Evolutionary conservation across 2,888 invertebrate genomes (phyloP).

Genomic region (Hedychridium roseum): DNA sequence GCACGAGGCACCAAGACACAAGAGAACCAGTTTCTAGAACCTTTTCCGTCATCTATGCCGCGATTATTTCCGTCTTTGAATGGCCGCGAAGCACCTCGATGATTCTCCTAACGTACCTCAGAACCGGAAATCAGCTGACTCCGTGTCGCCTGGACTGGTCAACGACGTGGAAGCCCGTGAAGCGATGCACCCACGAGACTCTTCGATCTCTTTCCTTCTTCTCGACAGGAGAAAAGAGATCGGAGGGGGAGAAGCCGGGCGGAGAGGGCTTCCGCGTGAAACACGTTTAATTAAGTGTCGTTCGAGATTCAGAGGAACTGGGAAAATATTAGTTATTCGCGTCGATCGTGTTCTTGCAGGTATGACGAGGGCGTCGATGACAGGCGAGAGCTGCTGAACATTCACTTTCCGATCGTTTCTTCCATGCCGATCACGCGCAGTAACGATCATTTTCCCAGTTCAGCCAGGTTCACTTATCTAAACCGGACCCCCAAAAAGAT

Average conservation of each 20-base stretch:
- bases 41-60: too few species aligned
- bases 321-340: slow-evolving; percentile 59
- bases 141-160: slow-evolving; percentile 63
- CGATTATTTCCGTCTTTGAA: not conserved
- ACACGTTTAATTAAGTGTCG: slow-evolving; percentile 48
- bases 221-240: slow-evolving; percentile 17
- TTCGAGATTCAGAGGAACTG: slow-evolving; percentile 43
- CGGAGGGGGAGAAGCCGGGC: slow-evolving; percentile 30
- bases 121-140: slow-evolving; percentile 59
- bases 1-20: too few species aligned
- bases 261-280: slow-evolving; percentile 49
- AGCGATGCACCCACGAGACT: slow-evolving; percentile 33
- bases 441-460: slow-evolving; percentile 62
- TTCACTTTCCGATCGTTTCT: slow-evolving; percentile 38
- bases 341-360: slow-evolving; percentile 57
- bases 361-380: slow-evolving; percentile 48
- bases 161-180: slow-evolving; percentile 50
- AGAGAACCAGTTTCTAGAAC: too few species aligned
- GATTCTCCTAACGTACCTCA: slow-evolving; percentile 16
- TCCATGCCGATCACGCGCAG: slow-evolving; percentile 46
- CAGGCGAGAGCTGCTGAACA: slow-evolving; percentile 52
- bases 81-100: not conserved
- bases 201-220: slow-evolving; percentile 24
- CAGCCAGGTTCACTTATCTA: too few species aligned
- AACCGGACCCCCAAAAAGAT: not conserved